These are phyloP conservation scores for Drosophila ustulata DNA, from an alignment of 2,888 invertebrate genomes.

Conservation along the genomic window DNA sequence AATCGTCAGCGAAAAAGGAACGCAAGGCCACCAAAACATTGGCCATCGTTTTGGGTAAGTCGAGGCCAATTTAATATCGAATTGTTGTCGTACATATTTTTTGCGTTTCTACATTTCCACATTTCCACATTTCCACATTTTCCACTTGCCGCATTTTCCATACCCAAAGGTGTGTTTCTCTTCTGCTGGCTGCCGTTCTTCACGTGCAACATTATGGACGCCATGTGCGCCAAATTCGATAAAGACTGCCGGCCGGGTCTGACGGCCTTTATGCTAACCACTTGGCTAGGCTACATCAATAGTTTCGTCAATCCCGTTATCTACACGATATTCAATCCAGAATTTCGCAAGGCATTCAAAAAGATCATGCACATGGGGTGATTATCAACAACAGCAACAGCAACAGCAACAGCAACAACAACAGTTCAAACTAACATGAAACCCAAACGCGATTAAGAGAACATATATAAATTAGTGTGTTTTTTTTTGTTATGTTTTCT, in stretches of 20 bases:
- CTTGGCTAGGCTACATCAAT: slow-evolving; percentile 99
- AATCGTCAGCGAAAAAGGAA: slow-evolving; percentile 97
- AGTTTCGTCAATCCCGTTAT: slow-evolving; percentile 97
- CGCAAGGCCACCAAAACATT: slow-evolving; percentile 99
- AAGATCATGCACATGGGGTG: slow-evolving; percentile 92
- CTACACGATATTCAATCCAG: slow-evolving; percentile 98
- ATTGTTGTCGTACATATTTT: slow-evolving; percentile 8
- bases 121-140: neutral
- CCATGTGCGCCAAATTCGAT: slow-evolving; percentile 95
- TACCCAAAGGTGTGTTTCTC: slow-evolving; percentile 94
- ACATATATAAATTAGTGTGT: slow-evolving; percentile 13
- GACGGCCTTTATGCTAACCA: slow-evolving; percentile 96
- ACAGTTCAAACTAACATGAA: neutral
- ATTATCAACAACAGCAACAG: slow-evolving; percentile 65
- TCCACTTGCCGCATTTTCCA: too few relatives aligned
- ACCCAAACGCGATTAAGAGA: neutral
- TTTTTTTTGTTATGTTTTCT: too few relatives aligned
- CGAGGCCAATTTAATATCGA: neutral
- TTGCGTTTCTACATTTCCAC: neutral
- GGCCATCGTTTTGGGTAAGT: slow-evolving; percentile 98
- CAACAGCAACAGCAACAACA: slow-evolving; percentile 11
- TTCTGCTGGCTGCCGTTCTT: slow-evolving; percentile 99
- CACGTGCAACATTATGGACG: slow-evolving; percentile 98
- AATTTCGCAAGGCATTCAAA: slow-evolving; percentile 99
- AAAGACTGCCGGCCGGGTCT: slow-evolving; percentile 93